phyloP scores from a whole-genome alignment of 1,140 invertebrate species.

The Hestina assimilis region DNA sequence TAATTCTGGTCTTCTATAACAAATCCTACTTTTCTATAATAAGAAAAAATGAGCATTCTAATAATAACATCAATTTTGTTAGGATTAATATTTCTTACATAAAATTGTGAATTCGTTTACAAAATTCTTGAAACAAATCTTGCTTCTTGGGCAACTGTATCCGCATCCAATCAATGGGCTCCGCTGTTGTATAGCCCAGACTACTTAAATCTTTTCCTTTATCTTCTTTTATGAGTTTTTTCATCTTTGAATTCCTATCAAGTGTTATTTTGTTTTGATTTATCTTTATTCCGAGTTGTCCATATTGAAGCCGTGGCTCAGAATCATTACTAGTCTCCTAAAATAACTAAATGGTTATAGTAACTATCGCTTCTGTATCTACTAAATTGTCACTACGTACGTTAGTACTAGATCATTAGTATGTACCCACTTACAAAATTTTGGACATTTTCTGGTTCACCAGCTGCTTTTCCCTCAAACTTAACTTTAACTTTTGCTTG shows the following conservation, averaged over 20 bases:
- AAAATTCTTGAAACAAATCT: conserved; percentile 80
- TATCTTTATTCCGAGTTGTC: conserved; percentile 31
- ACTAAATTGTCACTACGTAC: no score
- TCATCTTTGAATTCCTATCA: conserved; percentile 33
- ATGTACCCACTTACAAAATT: conserved; percentile 14
- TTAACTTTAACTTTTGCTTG: conserved; percentile 82
- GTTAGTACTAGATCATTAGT: no score
- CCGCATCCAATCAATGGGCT: conserved; percentile 79
- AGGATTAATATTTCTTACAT: conserved; percentile 68
- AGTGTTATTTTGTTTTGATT: conserved; percentile 25
- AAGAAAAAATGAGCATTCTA: no score
- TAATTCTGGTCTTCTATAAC: no score
- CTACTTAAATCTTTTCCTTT: conserved; percentile 47
- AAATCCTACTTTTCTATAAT: no score
- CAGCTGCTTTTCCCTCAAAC: conserved; percentile 69
- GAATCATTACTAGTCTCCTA: conserved; percentile 38
- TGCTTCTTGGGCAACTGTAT: conserved; percentile 80
- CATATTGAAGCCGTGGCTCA: conserved; percentile 39
- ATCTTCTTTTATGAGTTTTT: conserved; percentile 29
- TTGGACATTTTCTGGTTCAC: conserved; percentile 39
- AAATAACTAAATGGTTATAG: neutral
- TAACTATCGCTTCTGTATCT: no score
- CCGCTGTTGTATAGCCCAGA: conserved; percentile 49
- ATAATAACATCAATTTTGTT: neutral
- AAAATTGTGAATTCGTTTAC: conserved; percentile 78